A percentile compares a stretch with the other conserved stretches of the same genome.
Conservation (phyloP, 2,113 vertebrate species). For the Hypomesus transpacificus region DNA sequence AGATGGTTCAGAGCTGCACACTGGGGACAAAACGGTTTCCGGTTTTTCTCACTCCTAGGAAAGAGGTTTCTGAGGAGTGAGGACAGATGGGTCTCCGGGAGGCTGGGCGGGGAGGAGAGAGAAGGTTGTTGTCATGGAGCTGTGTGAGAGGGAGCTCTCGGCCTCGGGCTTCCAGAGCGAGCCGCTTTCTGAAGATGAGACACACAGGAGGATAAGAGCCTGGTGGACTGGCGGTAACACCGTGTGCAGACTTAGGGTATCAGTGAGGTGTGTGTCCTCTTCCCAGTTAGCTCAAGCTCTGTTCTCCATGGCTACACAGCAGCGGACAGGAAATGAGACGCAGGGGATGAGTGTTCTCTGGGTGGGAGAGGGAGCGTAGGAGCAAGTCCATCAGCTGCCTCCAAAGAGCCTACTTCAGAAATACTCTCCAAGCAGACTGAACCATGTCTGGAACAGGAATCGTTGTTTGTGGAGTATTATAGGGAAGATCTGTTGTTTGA, state of each 20-base stretch:
- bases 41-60: no score
- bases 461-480: no score
- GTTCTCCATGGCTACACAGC: conserved; percentile 15
- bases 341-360: not conserved
- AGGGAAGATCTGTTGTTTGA: no score
- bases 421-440: no score
- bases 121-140: conserved; percentile 22
- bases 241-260: not conserved
- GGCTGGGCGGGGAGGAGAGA: conserved; percentile 4
- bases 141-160: not conserved
- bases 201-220: not conserved
- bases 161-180: conserved; percentile 4
- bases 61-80: conserved; percentile 47
- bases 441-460: no score
- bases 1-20: conserved; percentile 42
- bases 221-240: no score
- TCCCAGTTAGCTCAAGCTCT: conserved; percentile 5
- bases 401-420: no score
- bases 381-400: no score
- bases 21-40: conserved; percentile 43
- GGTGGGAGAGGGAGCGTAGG: not conserved
- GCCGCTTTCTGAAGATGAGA: conserved; percentile 27
- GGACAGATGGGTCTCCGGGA: conserved; percentile 52
- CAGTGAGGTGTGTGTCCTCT: not conserved
- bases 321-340: conserved; percentile 27